Conservation (phyloP, 2,888 invertebrate genomes). For the Drosophila fungiperda region DNA sequence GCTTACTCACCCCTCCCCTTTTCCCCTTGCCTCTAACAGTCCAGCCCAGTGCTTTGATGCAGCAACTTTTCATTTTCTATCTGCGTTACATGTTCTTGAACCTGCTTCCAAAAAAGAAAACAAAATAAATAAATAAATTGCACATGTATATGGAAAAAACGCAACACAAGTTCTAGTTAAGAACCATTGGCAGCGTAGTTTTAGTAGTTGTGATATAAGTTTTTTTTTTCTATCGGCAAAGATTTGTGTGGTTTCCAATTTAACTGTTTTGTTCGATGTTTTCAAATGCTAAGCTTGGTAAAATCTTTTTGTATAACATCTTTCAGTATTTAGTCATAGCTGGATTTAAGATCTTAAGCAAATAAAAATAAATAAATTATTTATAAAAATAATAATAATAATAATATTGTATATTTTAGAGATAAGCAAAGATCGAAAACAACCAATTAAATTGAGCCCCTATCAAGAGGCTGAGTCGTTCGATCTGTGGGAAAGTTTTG, state of each 20-base stretch:
- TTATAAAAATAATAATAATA: not conserved
- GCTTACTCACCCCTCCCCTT: not conserved
- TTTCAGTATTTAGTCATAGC: not conserved
- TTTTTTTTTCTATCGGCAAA: not conserved
- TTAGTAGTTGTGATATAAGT: not conserved
- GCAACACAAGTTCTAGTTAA: not conserved
- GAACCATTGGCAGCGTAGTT: not conserved
- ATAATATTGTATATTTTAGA: not conserved
- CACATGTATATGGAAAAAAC: not conserved
- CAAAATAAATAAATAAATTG: slow-evolving; percentile 1
- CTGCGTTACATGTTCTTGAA: slow-evolving; percentile 18
- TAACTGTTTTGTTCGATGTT: not conserved
- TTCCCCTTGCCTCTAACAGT: not conserved
- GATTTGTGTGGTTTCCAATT: not conserved
- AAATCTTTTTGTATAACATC: not conserved
- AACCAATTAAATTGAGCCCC: not conserved
- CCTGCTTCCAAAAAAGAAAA: slow-evolving; percentile 13
- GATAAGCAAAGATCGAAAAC: not conserved
- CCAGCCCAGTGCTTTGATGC: slow-evolving; percentile 3
- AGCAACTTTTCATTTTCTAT: slow-evolving; percentile 54
- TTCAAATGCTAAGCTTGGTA: not conserved
- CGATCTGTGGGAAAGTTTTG: not conserved
- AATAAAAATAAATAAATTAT: not conserved
- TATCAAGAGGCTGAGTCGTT: not conserved
- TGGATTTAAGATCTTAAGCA: not conserved